A percentile compares a stretch with the other conserved stretches of the same genome.
Conservation (phyloP, 1,140 invertebrate genomes). For the Muscidifurax raptorellus region DNA sequence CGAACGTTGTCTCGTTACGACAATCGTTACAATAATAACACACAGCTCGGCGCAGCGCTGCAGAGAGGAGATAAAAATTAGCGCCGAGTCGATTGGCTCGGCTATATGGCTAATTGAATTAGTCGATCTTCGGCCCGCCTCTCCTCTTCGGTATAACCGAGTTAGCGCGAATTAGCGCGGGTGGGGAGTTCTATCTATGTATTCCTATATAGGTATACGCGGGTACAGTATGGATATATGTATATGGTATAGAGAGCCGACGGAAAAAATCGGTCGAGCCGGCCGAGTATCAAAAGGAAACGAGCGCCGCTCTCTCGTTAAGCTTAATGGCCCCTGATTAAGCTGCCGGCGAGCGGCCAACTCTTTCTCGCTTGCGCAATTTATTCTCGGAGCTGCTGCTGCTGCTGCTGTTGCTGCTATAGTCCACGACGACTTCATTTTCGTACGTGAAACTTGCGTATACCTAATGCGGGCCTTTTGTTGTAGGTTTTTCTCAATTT, state of each 20-base stretch:
- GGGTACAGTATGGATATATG: no score
- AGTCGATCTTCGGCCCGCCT: constrained; percentile 56
- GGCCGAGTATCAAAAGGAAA: constrained; percentile 8
- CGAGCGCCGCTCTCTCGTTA: constrained; percentile 32
- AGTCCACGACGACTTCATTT: not conserved
- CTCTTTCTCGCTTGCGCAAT: constrained; percentile 12
- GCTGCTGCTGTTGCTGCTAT: not conserved
- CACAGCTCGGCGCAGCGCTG: not conserved
- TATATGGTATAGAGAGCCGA: no score
- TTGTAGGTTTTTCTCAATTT: no score
- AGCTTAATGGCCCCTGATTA: constrained; percentile 43
- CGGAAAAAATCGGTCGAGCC: not conserved
- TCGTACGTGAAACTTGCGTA: not conserved
- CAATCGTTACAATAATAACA: no score
- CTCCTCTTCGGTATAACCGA: constrained; percentile 57
- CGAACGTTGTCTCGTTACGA: no score
- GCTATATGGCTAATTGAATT: constrained; percentile 61
- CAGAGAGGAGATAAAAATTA: not conserved
- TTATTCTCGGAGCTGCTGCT: not conserved
- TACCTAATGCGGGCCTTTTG: not conserved
- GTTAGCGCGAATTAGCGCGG: constrained; percentile 56
- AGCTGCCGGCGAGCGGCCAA: constrained; percentile 6
- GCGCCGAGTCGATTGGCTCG: not conserved
- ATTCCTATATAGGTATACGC: not conserved
- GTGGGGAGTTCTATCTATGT: no score